A percentile compares a stretch with the other conserved stretches of the same genome.
Evolutionary conservation across 1,140 invertebrate genomes (phyloP).

Genomic region (Popillia japonica): DNA sequence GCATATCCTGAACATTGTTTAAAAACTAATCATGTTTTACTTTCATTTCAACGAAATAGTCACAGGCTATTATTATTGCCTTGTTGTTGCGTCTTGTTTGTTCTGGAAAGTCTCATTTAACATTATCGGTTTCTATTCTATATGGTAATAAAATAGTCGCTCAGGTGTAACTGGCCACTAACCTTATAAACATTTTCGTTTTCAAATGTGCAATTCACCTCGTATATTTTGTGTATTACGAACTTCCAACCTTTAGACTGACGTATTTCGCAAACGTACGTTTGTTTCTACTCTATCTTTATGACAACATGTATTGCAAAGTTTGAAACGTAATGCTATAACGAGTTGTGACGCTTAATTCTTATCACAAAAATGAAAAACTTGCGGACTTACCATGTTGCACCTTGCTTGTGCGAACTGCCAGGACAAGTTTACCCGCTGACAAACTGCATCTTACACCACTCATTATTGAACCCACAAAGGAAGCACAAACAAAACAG

Average conservation of each 20-base stretch:
- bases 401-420: conserved; percentile 51
- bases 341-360: neutral
- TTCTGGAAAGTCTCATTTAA: neutral
- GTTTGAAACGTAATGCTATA: neutral
- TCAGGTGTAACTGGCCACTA: neutral
- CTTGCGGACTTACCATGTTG: conserved; percentile 53
- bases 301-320: neutral
- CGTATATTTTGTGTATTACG: neutral
- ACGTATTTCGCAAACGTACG: neutral
- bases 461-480: conserved; percentile 47
- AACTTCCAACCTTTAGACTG: neutral
- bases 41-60: too few species aligned
- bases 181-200: too few species aligned
- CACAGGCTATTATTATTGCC: neutral
- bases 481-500: neutral
- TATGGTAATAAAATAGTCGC: neutral
- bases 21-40: too few species aligned
- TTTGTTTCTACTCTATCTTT: neutral
- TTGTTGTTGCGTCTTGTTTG: neutral
- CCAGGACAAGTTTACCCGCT: conserved; percentile 56
- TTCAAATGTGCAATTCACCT: neutral
- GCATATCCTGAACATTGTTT: too few species aligned
- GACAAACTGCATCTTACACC: conserved; percentile 56
- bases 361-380: neutral
- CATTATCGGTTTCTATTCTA: neutral